phyloP scores from a whole-genome alignment of 2,797 vertebrate species.

The Hippopotamyrus pictus region DNA sequence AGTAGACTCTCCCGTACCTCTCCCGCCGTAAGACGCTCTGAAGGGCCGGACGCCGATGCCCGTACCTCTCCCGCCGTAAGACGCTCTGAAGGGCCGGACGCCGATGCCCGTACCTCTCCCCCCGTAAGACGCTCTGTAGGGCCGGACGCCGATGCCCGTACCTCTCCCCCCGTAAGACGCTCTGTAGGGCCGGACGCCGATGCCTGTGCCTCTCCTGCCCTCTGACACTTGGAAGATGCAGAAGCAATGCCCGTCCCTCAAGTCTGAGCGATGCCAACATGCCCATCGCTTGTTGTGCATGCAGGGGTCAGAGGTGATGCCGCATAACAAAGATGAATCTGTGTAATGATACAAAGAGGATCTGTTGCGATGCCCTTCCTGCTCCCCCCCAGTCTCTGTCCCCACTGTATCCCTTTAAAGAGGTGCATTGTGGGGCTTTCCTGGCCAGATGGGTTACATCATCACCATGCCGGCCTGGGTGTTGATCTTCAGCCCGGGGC shows the following conservation, averaged over 20 bases:
- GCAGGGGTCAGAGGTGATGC: neutral
- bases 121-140: neutral
- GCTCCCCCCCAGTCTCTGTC: neutral
- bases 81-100: neutral
- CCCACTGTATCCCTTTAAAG: neutral
- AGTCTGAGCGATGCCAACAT: neutral
- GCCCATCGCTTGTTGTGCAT: neutral
- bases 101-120: neutral
- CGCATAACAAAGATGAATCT: neutral
- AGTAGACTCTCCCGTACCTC: neutral
- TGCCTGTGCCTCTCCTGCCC: neutral
- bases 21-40: neutral
- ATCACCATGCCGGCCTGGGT: neutral
- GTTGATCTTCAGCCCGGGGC: neutral
- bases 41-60: neutral
- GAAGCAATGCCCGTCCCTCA: neutral
- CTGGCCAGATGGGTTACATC: neutral
- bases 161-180: neutral
- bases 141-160: neutral
- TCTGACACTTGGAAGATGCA: neutral
- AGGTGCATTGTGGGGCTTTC: conserved; percentile 14
- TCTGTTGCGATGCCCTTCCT: neutral
- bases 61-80: neutral
- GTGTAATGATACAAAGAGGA: neutral
- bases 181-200: too few species aligned